Percentiles rank a stretch among this genome's conserved stretches.
Conservation (phyloP, 2,113 vertebrate species). For the Ictalurus furcatus region DNA sequence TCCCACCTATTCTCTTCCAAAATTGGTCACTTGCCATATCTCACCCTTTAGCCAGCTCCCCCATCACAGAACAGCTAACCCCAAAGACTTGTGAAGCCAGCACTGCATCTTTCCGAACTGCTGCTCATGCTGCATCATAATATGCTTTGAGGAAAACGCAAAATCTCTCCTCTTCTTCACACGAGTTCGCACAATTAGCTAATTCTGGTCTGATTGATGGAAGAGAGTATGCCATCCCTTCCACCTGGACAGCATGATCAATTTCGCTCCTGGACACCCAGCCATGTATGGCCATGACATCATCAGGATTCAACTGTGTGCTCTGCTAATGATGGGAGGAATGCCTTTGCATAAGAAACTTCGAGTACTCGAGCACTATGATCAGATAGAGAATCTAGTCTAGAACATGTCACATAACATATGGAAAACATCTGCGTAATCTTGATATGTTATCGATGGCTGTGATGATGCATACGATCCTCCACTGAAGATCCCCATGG, state of each 20-base stretch:
- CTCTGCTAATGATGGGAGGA: not conserved
- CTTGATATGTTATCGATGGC: not conserved
- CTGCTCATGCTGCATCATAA: not conserved
- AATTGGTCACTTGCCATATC: not conserved
- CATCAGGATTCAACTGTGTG: not conserved
- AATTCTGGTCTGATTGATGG: not conserved
- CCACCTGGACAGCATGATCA: not conserved
- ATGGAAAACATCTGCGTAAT: not conserved
- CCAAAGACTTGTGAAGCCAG: not conserved
- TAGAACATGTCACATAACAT: not conserved
- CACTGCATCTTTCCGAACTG: not conserved
- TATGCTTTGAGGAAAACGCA: not conserved
- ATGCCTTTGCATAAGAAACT: not conserved
- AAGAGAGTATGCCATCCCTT: not conserved
- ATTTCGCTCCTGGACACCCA: not conserved
- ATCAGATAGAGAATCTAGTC: not conserved
- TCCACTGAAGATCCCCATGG: not conserved
- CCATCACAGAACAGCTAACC: not conserved
- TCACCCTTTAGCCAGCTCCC: not conserved
- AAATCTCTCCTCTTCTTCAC: not conserved
- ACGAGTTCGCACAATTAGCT: not conserved
- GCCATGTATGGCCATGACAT: not conserved
- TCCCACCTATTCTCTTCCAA: not conserved
- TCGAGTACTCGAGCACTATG: not conserved
- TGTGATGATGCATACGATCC: not conserved